Evolutionary conservation across 2,113 vertebrate species (phyloP).

Genomic region (Oreocharis arfaki): DNA sequence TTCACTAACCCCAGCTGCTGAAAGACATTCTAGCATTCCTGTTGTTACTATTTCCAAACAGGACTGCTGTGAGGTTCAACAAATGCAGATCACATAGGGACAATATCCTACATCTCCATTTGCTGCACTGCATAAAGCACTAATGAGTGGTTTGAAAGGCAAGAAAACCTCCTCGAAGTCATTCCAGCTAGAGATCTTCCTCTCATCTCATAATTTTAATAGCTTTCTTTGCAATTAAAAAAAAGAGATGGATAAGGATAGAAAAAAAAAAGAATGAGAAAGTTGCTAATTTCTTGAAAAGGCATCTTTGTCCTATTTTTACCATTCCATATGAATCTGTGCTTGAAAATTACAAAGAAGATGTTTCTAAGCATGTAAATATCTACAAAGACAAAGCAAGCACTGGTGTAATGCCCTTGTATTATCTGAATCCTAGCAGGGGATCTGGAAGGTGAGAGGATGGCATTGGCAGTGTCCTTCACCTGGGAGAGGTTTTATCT

Average conservation of each 20-base stretch:
- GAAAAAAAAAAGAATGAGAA: not conserved
- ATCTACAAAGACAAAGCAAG: not conserved
- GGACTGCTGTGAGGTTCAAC: not conserved
- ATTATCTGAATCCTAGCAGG: not conserved
- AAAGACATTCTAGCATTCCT: not conserved
- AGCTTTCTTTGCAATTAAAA: not conserved
- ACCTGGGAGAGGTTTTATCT: not conserved
- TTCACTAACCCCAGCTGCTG: not conserved
- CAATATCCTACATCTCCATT: not conserved
- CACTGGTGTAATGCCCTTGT: not conserved
- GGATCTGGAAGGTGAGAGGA: not conserved
- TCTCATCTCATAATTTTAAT: not conserved
- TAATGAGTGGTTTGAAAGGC: not conserved
- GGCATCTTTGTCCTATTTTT: not conserved
- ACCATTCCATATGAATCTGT: not conserved
- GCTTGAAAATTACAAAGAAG: not conserved
- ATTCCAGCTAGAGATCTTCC: not conserved
- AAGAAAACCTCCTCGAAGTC: not conserved
- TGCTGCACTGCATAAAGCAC: not conserved
- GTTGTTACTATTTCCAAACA: not conserved
- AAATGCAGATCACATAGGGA: not conserved
- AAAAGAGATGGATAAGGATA: not conserved
- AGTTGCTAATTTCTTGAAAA: not conserved
- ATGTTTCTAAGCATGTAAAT: not conserved
- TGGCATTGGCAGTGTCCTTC: not conserved